Evolutionary conservation across 1,140 invertebrate genomes (phyloP).

Genomic region (Drosophila tani): DNA sequence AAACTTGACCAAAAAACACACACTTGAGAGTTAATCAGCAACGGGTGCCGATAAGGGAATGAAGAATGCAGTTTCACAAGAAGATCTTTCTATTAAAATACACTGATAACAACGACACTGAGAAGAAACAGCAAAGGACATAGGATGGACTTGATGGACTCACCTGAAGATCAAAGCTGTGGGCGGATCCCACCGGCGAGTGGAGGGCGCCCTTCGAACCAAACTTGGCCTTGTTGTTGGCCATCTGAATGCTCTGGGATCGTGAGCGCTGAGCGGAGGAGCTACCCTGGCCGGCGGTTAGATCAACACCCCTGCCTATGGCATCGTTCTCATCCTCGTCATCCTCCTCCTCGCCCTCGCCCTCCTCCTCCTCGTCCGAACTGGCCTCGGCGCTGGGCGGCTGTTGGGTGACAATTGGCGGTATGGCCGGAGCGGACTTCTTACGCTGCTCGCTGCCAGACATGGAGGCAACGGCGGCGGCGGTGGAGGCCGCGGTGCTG

Average conservation of each 20-base stretch:
- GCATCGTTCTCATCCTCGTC: slow-evolving; percentile 77
- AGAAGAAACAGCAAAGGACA: slow-evolving; percentile 13
- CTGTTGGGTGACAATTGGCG: slow-evolving; percentile 80
- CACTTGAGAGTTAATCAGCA: too few relatives aligned
- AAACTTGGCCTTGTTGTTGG: slow-evolving; percentile 78
- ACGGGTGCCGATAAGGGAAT: too few relatives aligned
- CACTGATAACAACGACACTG: slow-evolving; percentile 8
- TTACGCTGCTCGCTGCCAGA: slow-evolving; percentile 63
- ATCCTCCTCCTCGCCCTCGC: slow-evolving; percentile 67
- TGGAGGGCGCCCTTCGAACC: slow-evolving; percentile 80
- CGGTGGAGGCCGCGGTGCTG: slow-evolving; percentile 37
- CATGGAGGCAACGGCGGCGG: slow-evolving; percentile 14
- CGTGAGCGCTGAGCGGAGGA: slow-evolving; percentile 64
- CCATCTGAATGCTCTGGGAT: slow-evolving; percentile 79
- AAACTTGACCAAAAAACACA: too few relatives aligned
- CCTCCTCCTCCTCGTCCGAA: slow-evolving; percentile 77
- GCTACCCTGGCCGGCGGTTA: slow-evolving; percentile 36
- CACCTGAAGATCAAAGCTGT: slow-evolving; percentile 84
- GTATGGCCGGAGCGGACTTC: slow-evolving; percentile 69
- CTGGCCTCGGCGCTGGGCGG: slow-evolving; percentile 76
- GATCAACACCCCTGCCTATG: slow-evolving; percentile 56
- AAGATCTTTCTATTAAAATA: neutral
- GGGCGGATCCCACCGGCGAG: slow-evolving; percentile 80
- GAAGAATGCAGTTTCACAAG: too few relatives aligned
- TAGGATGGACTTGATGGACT: neutral